Conservation (phyloP, 2,113 vertebrate species). For the Macrotis lagotis region DNA sequence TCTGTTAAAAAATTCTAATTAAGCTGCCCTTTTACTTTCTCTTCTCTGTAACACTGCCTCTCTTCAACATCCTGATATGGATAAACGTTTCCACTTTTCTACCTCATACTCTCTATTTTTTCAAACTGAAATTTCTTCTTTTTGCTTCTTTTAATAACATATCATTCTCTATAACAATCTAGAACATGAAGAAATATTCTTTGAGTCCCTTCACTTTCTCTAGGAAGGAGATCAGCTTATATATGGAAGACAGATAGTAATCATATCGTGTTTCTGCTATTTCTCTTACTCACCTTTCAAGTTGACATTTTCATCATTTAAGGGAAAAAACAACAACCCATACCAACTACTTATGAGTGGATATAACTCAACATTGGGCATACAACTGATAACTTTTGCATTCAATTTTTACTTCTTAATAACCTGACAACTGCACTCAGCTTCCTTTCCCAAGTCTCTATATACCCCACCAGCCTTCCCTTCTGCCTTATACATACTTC, state of each 20-base stretch:
- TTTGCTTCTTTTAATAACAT: not conserved
- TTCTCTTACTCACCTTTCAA: not conserved
- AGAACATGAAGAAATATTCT: not conserved
- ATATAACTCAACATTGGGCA: not conserved
- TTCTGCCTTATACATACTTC: not conserved
- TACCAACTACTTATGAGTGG: not conserved
- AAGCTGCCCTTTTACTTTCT: not conserved
- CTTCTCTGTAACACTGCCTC: not conserved
- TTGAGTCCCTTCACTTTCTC: not conserved
- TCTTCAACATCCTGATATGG: not conserved
- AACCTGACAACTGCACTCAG: not conserved
- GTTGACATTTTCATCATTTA: not conserved
- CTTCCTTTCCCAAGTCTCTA: not conserved
- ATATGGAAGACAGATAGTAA: not conserved
- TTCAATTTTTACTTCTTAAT: not conserved
- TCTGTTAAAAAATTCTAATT: not conserved
- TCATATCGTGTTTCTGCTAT: too few relatives aligned
- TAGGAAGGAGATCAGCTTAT: not conserved
- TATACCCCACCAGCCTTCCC: not conserved
- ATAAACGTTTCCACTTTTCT: not conserved
- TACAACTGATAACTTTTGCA: not conserved
- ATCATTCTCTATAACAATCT: not conserved
- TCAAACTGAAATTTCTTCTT: not conserved
- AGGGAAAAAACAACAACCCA: not conserved
- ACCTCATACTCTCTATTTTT: not conserved